Evolutionary conservation across 2,797 vertebrate genomes (phyloP), one percentile per base, ranked within the genome.

Genomic region (Takifugu rubripes): DNA sequence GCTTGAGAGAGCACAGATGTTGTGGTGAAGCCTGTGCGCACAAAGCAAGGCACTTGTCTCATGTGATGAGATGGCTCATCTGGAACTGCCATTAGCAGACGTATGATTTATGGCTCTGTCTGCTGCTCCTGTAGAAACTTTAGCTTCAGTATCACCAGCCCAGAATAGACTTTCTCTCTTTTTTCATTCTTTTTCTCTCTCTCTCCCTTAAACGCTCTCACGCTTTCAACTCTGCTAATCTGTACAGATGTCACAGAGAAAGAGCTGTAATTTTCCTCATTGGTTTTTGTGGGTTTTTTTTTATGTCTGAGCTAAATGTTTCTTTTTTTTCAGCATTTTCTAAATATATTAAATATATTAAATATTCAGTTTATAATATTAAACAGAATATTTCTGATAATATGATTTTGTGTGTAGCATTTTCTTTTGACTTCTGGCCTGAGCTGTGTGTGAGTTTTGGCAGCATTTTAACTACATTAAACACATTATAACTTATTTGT

Each of bases 1-100:
- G 75, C 80, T 83, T 82, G 88, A 89, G 92, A 91, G 81, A 51
- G 79, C 87, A 72, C 91, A 93, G 90, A 92, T 93, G 90, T 86
- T 88, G 64, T 79, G 85, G 90, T 75, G 82, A 70, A 82, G 90
- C 82, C 89, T 88, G 92, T 90, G 91, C 86, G 83, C 77, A 90
- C 82, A 88, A 84, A 88, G 90, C 74, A 88, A 88, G 91, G 85
- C 89, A 91, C 91, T 91, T 93, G 93, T 94, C 93, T 94, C 67
- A 88, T 91, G 86, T 90, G 92, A 94, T 94, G 91, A 94, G 91
- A 61, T 54, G 75, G 74, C 90, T 93, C 91, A 86, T 95, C 93
- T 93, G 88, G 91, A 93, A 87, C 88, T 94, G 92, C 92, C 92
- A 91, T 87, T 89, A 83, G 68, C 69, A 86, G 88, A 93, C 87